phyloP scores from a whole-genome alignment of 1,140 invertebrate genomes.

The Bombus confusus region DNA sequence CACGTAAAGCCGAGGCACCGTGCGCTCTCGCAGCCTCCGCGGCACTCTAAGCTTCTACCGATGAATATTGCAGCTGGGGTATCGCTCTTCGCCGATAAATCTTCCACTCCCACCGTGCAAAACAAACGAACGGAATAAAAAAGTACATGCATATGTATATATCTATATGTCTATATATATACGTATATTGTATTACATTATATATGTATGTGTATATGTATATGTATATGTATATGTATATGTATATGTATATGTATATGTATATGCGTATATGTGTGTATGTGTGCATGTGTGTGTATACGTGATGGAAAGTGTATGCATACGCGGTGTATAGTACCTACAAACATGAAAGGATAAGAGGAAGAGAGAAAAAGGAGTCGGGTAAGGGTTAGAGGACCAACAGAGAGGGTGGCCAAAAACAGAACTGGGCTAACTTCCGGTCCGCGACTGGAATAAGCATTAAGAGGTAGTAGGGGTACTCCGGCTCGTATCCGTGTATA shows the following conservation, averaged over 20 bases:
- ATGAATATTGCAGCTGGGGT: constrained; percentile 77
- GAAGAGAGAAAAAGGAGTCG: neutral
- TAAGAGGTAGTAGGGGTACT: constrained; percentile 35
- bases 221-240: too few relatives aligned
- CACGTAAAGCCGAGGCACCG: constrained; percentile 70
- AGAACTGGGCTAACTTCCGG: constrained; percentile 53
- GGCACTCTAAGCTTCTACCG: constrained; percentile 74
- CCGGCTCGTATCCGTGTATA: neutral
- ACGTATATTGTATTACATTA: too few relatives aligned
- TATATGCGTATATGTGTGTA: too few relatives aligned
- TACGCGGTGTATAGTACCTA: too few relatives aligned
- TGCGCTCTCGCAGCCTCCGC: neutral
- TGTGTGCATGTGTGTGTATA: too few relatives aligned
- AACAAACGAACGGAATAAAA: constrained; percentile 31
- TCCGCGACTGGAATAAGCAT: constrained; percentile 45
- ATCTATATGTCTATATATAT: neutral
- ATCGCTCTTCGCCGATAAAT: constrained; percentile 65
- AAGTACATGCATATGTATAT: neutral
- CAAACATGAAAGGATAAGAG: neutral
- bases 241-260: neutral
- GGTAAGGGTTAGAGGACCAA: neutral
- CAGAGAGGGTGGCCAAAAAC: constrained; percentile 6
- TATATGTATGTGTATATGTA: too few relatives aligned
- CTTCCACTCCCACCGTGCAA: constrained; percentile 46
- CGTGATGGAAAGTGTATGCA: neutral